Percentiles rank a stretch among this genome's conserved stretches.
phyloP scores from a whole-genome alignment of 1,140 invertebrate species.

The Leptinotarsa texana region DNA sequence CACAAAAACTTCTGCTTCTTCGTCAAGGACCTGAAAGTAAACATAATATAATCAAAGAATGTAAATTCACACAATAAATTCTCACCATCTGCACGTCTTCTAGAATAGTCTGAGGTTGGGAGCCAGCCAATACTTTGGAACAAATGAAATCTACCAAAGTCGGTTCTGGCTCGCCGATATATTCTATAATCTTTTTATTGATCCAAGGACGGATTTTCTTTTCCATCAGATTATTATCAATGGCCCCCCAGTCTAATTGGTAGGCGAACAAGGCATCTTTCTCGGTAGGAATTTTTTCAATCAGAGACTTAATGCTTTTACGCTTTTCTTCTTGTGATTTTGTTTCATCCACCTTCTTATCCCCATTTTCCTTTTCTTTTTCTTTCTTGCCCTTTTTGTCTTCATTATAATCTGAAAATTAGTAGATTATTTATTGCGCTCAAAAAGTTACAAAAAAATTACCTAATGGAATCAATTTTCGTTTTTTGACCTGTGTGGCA shows the following conservation, averaged over 20 bases:
- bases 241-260: constrained; percentile 85
- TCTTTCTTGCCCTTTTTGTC: constrained; percentile 65
- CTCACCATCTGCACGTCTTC: constrained; percentile 97
- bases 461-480: constrained; percentile 84
- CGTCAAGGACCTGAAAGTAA: constrained; percentile 86
- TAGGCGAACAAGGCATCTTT: constrained; percentile 95
- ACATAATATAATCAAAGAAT: not conserved
- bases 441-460: not conserved
- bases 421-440: not conserved
- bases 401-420: constrained; percentile 66
- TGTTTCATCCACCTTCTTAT: constrained; percentile 69
- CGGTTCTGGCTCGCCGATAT: constrained; percentile 99
- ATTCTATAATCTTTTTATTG: constrained; percentile 99
- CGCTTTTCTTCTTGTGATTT: constrained; percentile 92
- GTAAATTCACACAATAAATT: not conserved
- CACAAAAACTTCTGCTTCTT: constrained; percentile 99
- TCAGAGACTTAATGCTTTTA: constrained; percentile 93
- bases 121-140: constrained; percentile 93
- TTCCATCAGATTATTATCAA: constrained; percentile 82
- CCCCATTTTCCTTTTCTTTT: constrained; percentile 62
- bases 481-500: constrained; percentile 68
- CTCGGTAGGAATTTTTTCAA: constrained; percentile 97
- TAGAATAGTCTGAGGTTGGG: constrained; percentile 89
- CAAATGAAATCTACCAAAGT: constrained; percentile 98
- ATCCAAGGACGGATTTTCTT: constrained; percentile 98